Percentiles rank a stretch among this genome's conserved stretches.
phyloP scores from a whole-genome alignment of 2,113 vertebrate genomes.

The Corynorhinus townsendii region DNA sequence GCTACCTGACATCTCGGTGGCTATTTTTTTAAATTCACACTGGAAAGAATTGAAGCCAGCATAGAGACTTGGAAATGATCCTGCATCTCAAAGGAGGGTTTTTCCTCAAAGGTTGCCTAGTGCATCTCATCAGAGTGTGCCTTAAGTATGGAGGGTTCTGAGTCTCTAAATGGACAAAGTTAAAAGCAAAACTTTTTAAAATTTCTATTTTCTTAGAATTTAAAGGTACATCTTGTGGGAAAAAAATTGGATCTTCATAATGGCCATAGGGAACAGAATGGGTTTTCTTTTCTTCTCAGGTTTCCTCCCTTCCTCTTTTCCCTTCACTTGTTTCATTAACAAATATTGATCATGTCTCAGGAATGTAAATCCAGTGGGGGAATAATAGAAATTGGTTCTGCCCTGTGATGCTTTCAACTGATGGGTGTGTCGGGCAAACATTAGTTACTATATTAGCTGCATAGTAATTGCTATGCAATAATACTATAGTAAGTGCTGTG shows the following conservation, averaged over 20 bases:
- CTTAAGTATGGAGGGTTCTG: background rate
- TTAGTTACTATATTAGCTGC: background rate
- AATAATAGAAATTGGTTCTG: background rate
- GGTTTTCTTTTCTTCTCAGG: background rate
- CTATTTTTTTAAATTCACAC: background rate
- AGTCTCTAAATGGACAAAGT: background rate
- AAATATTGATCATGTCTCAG: background rate
- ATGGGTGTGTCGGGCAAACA: background rate
- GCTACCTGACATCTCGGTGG: background rate
- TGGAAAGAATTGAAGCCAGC: background rate
- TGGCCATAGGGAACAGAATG: background rate
- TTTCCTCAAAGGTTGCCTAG: background rate
- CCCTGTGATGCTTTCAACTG: background rate
- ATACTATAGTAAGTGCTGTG: background rate
- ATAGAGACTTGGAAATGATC: background rate
- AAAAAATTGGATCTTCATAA: background rate
- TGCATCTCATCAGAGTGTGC: background rate
- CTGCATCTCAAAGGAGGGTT: background rate
- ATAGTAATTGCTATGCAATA: background rate
- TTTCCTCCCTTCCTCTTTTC: background rate
- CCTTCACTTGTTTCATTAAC: background rate
- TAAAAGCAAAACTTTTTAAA: background rate
- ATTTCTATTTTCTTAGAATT: background rate
- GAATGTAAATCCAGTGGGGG: no score
- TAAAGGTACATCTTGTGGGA: background rate